Evolutionary conservation across 2,888 invertebrate genomes (phyloP).

Genomic region (Lottia gigantea): DNA sequence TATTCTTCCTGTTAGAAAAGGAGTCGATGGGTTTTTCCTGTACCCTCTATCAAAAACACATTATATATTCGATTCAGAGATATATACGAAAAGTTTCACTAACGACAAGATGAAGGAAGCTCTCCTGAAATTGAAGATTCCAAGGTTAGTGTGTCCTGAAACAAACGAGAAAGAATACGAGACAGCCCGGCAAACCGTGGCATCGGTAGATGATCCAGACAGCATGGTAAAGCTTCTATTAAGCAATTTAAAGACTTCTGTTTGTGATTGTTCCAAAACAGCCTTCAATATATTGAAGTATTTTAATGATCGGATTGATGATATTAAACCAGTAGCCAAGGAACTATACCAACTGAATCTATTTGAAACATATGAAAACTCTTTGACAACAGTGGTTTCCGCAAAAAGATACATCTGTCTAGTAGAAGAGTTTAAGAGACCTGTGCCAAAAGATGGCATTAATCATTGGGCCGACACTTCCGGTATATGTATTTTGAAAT

Average conservation of each 20-base stretch:
- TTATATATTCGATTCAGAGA: neutral
- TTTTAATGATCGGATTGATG: neutral
- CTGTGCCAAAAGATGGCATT: conserved; percentile 20
- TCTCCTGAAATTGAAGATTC: neutral
- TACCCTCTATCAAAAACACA: neutral
- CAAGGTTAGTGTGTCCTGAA: neutral
- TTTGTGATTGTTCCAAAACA: neutral
- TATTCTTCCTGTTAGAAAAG: neutral
- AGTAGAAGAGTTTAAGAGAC: neutral
- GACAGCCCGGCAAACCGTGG: neutral
- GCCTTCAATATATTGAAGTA: neutral
- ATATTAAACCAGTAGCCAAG: neutral
- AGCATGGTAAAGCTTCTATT: neutral
- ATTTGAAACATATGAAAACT: neutral
- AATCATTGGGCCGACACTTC: conserved; percentile 14
- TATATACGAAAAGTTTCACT: neutral
- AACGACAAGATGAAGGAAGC: neutral
- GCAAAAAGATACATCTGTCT: neutral
- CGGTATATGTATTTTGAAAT: conserved; percentile 13
- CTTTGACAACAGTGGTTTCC: neutral
- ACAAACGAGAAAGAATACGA: neutral
- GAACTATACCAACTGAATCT: neutral
- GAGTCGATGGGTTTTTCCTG: neutral
- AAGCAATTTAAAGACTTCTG: neutral
- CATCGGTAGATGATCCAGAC: neutral